phyloP scores from a whole-genome alignment of 2,888 invertebrate genomes.

The Parnassius apollo region DNA sequence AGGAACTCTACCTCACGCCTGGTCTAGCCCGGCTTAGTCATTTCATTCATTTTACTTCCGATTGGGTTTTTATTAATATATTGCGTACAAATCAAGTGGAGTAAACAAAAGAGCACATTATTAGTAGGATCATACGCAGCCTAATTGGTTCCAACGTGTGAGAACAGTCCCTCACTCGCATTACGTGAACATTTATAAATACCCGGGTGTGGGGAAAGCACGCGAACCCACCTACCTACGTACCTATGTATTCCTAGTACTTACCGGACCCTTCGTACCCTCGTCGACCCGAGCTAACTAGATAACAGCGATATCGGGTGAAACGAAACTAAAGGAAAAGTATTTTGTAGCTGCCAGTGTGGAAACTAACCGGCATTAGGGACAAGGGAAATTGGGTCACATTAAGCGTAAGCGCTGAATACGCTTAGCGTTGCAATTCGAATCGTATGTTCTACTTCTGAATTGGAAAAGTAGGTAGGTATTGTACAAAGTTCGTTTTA shows the following conservation, averaged over 20 bases:
- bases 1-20: too few species aligned
- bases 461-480: neutral
- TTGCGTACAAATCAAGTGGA: neutral
- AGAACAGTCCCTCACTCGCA: conserved; percentile 63
- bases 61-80: neutral
- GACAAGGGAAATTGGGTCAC: conserved; percentile 57
- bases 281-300: conserved; percentile 78
- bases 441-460: neutral
- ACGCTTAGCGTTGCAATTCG: conserved; percentile 27
- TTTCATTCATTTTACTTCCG: too few species aligned
- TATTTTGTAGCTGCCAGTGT: conserved; percentile 67
- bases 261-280: conserved; percentile 73
- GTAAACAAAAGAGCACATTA: conserved; percentile 27
- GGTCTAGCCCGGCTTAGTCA: too few species aligned
- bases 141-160: conserved; percentile 67
- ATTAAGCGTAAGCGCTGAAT: conserved; percentile 45
- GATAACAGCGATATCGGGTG: conserved; percentile 76
- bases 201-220: conserved; percentile 37
- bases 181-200: conserved; percentile 54
- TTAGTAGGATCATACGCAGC: conserved; percentile 57
- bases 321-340: conserved; percentile 77
- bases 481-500: too few species aligned
- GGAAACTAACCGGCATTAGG: conserved; percentile 66
- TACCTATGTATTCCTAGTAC: conserved; percentile 57
- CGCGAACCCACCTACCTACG: conserved; percentile 52